Evolutionary conservation across 2,113 vertebrate genomes (phyloP).

Genomic region (Dicerorhinus sumatrensis): DNA sequence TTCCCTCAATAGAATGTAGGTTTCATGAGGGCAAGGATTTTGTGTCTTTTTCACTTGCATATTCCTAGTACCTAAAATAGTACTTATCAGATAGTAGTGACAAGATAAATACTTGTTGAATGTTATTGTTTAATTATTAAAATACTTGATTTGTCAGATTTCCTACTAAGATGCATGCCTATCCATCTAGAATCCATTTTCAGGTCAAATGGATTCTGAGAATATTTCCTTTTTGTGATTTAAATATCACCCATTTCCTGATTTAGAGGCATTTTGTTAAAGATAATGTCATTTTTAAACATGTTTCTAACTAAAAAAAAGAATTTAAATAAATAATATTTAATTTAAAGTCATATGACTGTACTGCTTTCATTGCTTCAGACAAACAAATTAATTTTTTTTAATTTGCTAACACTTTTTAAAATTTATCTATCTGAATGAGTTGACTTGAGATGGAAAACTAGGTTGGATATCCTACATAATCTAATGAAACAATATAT

Average conservation of each 20-base stretch:
- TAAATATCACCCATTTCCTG: neutral
- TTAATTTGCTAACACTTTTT: neutral
- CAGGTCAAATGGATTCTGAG: neutral
- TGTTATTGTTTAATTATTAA: neutral
- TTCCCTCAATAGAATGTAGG: neutral
- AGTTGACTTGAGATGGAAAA: neutral
- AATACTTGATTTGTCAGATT: neutral
- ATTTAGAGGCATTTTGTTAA: neutral
- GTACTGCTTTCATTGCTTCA: neutral
- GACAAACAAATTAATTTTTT: neutral
- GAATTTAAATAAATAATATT: neutral
- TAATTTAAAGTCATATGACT: neutral
- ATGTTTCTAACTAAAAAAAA: neutral
- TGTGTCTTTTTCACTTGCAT: neutral
- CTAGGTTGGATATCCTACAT: neutral
- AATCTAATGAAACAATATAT: neutral
- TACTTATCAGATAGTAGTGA: neutral
- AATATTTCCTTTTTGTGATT: neutral
- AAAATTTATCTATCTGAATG: neutral
- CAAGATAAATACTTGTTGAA: neutral
- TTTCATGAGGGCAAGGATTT: neutral
- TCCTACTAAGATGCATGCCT: neutral
- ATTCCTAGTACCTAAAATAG: neutral
- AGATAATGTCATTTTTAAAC: neutral
- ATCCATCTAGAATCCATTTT: neutral